These are phyloP conservation scores for Xenopus borealis DNA, from an alignment of 2,113 vertebrate species.

Conservation along the genomic window DNA sequence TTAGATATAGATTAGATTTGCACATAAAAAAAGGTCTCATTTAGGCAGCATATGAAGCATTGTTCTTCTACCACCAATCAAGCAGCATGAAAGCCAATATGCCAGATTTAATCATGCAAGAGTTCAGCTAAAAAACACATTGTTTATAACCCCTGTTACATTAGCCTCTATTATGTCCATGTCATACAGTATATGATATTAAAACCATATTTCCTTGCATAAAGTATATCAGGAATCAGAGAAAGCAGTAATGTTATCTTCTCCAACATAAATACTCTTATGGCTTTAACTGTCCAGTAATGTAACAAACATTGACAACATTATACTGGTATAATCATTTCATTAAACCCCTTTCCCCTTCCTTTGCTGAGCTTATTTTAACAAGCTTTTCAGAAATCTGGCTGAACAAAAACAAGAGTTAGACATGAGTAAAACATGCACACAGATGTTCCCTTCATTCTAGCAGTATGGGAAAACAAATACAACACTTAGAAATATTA, in stretches of 20 bases:
- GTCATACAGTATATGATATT: no score
- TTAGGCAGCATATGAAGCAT: no score
- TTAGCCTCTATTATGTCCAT: no score
- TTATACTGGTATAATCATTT: slow-evolving; percentile 19
- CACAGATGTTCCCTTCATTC: slow-evolving; percentile 29
- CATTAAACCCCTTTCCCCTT: not conserved
- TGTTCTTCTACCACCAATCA: no score
- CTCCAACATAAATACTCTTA: slow-evolving; percentile 3
- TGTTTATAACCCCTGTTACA: no score
- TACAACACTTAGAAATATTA: slow-evolving; percentile 20
- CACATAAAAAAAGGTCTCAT: no score
- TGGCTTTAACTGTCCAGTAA: not conserved
- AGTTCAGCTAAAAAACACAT: no score
- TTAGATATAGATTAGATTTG: no score
- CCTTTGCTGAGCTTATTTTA: slow-evolving; percentile 11
- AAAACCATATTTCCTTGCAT: no score
- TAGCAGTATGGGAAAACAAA: slow-evolving; percentile 26
- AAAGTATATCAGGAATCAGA: no score
- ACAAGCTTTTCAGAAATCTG: slow-evolving; percentile 17
- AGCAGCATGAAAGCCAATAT: no score
- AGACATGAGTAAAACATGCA: slow-evolving; percentile 23
- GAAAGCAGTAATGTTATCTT: not conserved
- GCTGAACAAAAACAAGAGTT: not conserved
- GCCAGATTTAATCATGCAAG: no score
- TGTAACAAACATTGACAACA: not conserved